These are phyloP conservation scores for Lipotes vexillifer DNA, from an alignment of 2,113 vertebrate species.

Conservation along the genomic window DNA sequence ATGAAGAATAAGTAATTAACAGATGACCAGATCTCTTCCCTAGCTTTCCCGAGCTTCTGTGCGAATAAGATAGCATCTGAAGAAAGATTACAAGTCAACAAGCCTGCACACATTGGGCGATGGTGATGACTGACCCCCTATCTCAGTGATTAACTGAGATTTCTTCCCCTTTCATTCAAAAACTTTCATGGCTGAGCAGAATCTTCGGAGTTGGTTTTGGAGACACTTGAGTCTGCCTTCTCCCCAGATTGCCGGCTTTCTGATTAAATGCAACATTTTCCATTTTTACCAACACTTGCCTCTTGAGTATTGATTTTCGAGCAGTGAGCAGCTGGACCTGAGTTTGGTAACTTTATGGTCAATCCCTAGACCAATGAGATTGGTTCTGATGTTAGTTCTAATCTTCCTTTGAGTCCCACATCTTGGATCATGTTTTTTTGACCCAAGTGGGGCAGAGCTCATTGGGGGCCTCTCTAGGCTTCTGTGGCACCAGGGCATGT, in stretches of 20 bases:
- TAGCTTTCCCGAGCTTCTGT: neutral
- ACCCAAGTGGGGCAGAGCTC: neutral
- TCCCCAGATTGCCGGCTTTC: neutral
- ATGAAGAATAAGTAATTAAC: neutral
- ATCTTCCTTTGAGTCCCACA: neutral
- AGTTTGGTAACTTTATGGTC: neutral
- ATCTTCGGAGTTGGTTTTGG: neutral
- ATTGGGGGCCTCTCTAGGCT: rapidly evolving
- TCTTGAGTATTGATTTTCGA: neutral
- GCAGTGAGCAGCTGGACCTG: neutral
- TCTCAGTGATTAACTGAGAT: neutral
- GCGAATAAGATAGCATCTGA: neutral
- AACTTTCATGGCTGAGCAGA: neutral
- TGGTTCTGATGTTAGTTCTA: neutral
- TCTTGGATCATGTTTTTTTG: neutral
- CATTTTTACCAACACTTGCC: neutral
- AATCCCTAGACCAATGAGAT: neutral
- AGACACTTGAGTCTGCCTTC: neutral
- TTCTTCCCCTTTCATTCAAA: neutral
- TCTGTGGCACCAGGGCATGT: neutral
- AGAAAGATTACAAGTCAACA: neutral
- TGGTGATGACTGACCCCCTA: neutral
- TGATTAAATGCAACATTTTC: neutral
- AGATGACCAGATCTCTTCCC: neutral
- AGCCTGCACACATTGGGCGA: neutral